phyloP scores from a whole-genome alignment of 2,113 vertebrate species.

The Xerus inauris region DNA sequence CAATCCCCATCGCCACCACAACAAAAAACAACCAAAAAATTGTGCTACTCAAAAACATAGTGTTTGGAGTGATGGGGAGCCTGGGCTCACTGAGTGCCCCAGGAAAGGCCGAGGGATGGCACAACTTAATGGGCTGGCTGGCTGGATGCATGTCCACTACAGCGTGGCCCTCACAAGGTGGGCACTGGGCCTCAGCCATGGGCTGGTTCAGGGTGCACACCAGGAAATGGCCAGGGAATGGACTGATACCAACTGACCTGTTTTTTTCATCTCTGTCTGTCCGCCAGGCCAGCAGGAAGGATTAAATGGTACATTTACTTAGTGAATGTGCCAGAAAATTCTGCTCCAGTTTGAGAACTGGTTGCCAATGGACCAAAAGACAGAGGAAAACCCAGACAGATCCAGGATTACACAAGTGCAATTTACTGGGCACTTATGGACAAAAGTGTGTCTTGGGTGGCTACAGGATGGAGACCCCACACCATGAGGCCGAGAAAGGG shows the following conservation, averaged over 20 bases:
- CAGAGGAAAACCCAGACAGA: no score
- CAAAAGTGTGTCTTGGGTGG: neutral
- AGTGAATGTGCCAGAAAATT: neutral
- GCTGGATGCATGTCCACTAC: neutral
- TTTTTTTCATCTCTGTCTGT: neutral
- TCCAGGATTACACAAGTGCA: no score
- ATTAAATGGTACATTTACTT: neutral
- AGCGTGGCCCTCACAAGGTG: neutral
- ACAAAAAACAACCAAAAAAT: no score
- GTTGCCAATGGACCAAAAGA: neutral
- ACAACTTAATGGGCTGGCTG: accelerated
- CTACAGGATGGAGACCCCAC: no score
- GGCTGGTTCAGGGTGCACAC: neutral
- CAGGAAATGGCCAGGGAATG: neutral
- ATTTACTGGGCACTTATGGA: no score
- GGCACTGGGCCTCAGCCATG: neutral
- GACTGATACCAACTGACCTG: neutral
- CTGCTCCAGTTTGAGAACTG: neutral
- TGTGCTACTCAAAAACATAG: neutral
- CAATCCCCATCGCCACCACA: neutral
- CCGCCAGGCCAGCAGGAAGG: neutral
- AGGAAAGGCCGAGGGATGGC: accelerated
- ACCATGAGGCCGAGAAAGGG: neutral
- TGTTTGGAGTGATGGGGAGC: neutral
- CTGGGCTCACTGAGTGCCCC: neutral